Evolutionary conservation across 1,140 invertebrate species (phyloP).

Genomic region (Caerostris extrusa): DNA sequence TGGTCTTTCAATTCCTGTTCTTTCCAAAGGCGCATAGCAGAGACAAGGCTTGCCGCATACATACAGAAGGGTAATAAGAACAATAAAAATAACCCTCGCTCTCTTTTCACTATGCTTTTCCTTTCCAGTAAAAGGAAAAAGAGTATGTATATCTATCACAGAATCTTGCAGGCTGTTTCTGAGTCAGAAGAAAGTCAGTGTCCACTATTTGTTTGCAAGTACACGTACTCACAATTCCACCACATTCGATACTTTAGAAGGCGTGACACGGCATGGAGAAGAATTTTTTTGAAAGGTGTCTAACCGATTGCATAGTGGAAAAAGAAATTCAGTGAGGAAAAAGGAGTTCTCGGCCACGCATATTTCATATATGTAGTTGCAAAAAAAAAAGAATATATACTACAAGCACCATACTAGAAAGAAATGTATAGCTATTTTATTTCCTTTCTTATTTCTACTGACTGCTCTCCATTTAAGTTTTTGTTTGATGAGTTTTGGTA

Average conservation of each 20-base stretch:
- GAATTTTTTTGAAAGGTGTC: background rate
- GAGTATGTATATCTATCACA: background rate
- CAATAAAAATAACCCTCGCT: conserved; percentile 18
- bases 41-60: background rate
- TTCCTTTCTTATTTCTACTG: background rate
- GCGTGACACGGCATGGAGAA: conserved; percentile 22
- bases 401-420: background rate
- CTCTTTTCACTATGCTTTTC: background rate
- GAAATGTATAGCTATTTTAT: background rate
- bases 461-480: background rate
- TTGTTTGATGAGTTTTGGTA: background rate
- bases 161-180: conserved; percentile 34
- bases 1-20: background rate
- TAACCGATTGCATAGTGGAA: background rate
- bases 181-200: background rate
- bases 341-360: background rate
- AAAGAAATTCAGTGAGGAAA: background rate
- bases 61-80: background rate
- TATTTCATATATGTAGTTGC: background rate
- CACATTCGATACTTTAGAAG: conserved; percentile 21
- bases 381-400: background rate
- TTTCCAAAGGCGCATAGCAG: background rate
- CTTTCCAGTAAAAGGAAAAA: background rate
- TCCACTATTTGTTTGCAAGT: conserved; percentile 46
- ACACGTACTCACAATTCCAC: conserved; percentile 50